Evolutionary conservation across 2,797 vertebrate species (phyloP).

Genomic region (Trichosurus vulpecula): DNA sequence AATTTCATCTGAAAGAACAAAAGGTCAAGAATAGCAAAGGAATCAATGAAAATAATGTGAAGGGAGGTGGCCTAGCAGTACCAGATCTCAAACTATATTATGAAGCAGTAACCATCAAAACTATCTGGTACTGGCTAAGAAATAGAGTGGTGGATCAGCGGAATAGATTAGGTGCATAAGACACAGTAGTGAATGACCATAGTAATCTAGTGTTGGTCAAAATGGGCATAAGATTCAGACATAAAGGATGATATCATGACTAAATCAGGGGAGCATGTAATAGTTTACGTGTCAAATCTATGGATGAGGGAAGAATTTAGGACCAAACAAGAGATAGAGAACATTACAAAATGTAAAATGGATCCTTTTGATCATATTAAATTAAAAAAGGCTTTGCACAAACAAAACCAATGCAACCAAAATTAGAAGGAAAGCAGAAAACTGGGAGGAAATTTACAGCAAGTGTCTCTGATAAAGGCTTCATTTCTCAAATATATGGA

Average conservation of each 20-base stretch:
- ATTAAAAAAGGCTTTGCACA: not conserved
- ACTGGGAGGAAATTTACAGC: not conserved
- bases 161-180: not conserved
- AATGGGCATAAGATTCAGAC: not conserved
- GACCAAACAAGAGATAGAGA: not conserved
- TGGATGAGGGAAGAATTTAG: not conserved
- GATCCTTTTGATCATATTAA: not conserved
- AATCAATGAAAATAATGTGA: not conserved
- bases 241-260: not conserved
- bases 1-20: not conserved
- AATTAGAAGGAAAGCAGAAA: not conserved
- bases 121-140: not conserved
- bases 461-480: not conserved
- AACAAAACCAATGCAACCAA: not conserved
- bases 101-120: not conserved
- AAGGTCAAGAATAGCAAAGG: not conserved
- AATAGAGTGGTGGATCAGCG: not conserved
- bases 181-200: not conserved
- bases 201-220: not conserved
- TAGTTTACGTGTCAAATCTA: not conserved
- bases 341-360: not conserved
- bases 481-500: not conserved
- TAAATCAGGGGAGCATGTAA: not conserved
- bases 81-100: not conserved
- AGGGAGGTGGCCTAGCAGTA: not conserved